Conservation (phyloP, 2,888 invertebrate genomes). For the Scrobipalpa costella region DNA sequence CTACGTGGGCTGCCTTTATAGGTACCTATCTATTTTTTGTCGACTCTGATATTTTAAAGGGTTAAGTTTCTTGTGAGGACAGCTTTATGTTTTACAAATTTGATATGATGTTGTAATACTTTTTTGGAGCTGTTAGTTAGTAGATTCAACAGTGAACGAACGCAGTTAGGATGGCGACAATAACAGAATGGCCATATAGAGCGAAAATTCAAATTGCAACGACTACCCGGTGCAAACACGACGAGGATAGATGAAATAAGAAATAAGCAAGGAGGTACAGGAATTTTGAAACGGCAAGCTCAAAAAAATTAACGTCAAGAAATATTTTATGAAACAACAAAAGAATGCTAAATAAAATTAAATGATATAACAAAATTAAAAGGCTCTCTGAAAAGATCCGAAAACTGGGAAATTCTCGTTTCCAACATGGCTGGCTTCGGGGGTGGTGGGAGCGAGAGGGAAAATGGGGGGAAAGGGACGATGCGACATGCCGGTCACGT, state of each 20-base stretch:
- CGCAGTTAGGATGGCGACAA: background rate
- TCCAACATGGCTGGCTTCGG: slow-evolving; percentile 76
- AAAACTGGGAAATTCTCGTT: slow-evolving; percentile 74
- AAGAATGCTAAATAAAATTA: slow-evolving; percentile 49
- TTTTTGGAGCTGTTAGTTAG: background rate
- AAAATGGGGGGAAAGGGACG: slow-evolving; percentile 75
- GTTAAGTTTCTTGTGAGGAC: slow-evolving; percentile 33
- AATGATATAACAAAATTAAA: slow-evolving; percentile 72
- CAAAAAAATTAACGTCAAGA: background rate
- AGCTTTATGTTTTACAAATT: slow-evolving; percentile 11
- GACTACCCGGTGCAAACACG: background rate
- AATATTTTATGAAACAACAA: slow-evolving; percentile 14
- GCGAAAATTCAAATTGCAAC: background rate
- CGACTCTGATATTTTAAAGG: slow-evolving; percentile 37
- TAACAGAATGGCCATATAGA: background rate
- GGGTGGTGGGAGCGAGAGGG: slow-evolving; percentile 71
- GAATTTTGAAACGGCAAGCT: background rate
- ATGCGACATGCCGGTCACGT: slow-evolving; percentile 80
- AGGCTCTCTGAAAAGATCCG: slow-evolving; percentile 68
- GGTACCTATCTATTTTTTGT: slow-evolving; percentile 36
- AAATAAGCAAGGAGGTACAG: background rate
- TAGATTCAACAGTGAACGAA: background rate
- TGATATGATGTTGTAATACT: background rate
- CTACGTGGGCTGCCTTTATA: slow-evolving; percentile 59
- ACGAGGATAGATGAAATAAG: background rate